Conservation (phyloP, 1,140 invertebrate species). For the Pogonognathellus flavescens region DNA sequence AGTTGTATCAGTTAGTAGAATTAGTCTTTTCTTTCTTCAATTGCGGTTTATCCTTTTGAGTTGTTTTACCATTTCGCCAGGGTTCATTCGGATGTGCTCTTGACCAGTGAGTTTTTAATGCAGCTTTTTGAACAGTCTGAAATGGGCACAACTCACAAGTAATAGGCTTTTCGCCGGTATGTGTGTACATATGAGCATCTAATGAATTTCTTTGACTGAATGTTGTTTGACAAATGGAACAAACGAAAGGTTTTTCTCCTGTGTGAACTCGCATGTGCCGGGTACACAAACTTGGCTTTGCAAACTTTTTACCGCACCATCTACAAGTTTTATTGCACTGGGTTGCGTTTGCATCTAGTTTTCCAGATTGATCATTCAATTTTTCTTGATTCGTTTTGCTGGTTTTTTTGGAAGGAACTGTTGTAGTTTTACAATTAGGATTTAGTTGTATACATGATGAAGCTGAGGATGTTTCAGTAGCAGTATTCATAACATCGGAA, state of each 20-base stretch:
- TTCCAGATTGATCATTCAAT: not conserved
- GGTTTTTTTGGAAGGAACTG: too few relatives aligned
- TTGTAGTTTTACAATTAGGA: not conserved
- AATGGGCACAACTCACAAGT: slow-evolving; percentile 70
- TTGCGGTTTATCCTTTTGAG: not conserved
- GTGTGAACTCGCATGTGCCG: slow-evolving; percentile 67
- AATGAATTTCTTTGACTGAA: slow-evolving; percentile 75
- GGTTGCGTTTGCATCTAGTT: not conserved
- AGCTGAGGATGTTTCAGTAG: not conserved
- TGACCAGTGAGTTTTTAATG: slow-evolving; percentile 62
- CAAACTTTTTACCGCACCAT: slow-evolving; percentile 67
- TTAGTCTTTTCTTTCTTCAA: too few relatives aligned
- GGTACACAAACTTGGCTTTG: slow-evolving; percentile 63
- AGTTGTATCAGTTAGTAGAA: too few relatives aligned
- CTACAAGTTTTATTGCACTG: slow-evolving; percentile 65
- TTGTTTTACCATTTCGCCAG: not conserved
- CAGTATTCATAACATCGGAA: not conserved
- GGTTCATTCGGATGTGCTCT: slow-evolving; percentile 61
- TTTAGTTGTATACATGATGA: not conserved
- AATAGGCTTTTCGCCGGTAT: slow-evolving; percentile 77
- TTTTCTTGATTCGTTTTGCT: not conserved
- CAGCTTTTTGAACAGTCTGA: slow-evolving; percentile 59
- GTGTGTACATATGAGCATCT: slow-evolving; percentile 73
- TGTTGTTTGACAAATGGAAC: slow-evolving; percentile 75
- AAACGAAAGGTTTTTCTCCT: slow-evolving; percentile 70